Evolutionary conservation across 2,113 vertebrate species (phyloP), one percentile per base, ranked within the genome.

Genomic region (Labeo catla): DNA sequence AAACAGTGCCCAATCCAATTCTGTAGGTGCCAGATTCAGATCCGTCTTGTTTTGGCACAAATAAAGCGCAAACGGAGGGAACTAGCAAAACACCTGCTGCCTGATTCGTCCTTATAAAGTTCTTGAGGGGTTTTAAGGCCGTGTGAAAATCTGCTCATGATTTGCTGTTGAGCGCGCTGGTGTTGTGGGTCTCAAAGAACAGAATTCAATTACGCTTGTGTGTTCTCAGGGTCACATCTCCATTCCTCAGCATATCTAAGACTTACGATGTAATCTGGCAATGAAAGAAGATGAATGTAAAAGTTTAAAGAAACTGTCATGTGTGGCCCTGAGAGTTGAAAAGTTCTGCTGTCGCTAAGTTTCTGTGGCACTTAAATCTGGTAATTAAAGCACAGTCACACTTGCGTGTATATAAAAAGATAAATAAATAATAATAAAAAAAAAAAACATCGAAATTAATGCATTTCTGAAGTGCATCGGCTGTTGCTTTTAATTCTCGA

Each of bases 181-280:
- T 47, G 11, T 81, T 43, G n/a, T 63, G 78, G 4, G 3, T 65
- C 61, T 52, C 15, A 47, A 36, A 52, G 47, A 68, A 50, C 63
- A 47, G 43, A 63, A 68, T 82, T 68, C 63, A 68, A 34, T 65
- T 36, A 50, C 16, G 13, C 50, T 54, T 16, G 23, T 70, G 47
- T 8, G 6, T 54, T 83, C 43, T 70, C 65, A 83, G 65, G 81
- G 81, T 70, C 61, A 72, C 81, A n/a, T 68, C 49, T 83, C 70
- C 49, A 70, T 83, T 83, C 19, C 65, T 34, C 65, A 0, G 8
- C 45, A 34, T 36, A 52, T 52, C 81, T 49, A 66, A 70, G 15
- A 54, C 81, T 52, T 52, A 47, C n/a, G n/a, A 65, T 79, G 50
- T 79, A 8, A 79, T 81, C 36, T 83, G 47, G 63, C 47, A 70